Base-by-base conservation (phyloP, 2,888 invertebrate genomes). In the Harpalus rufipes region DNA sequence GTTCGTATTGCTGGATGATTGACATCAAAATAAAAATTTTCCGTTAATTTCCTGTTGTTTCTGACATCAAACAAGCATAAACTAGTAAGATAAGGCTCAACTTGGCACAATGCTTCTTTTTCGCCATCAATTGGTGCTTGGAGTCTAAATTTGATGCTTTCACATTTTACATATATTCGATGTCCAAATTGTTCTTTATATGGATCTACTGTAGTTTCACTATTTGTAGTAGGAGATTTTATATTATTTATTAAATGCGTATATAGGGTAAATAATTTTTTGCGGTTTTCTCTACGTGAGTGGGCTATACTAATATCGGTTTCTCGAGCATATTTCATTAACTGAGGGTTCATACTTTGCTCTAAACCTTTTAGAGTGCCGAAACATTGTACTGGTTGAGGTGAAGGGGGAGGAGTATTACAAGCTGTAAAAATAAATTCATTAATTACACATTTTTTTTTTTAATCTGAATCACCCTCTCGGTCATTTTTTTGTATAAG, bases 11-110 rank as follows among this genome's bases (percentile, higher is more conserved):
- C 93, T 8, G 94, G 93, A 89, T 95, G 94, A 91, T 97, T 97
- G 14, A 97, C 92, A 90, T 97, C 96, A 89, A 97, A 97, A 90
- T 97, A 95, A 92, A 98, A 98, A 91, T 97, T 97, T 90, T 98
- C 98, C 1, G 97, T 96, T 86, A 99, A 92, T 91, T 98, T 98
- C 89, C 95, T 94, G 56, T 96, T 96, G 87, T 95, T 95, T 89
- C 95, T 95, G 6, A 96, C 96, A 92, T 99, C 99, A 91, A 97
- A 99, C 61, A 99, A 91, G 84, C 97, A 96, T 87, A 99, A 91
- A 74, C 96, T 95, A 18, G 98, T 96, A 89, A 96, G 96, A 91
- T 99, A 99, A 0, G 99, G 99, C 90, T 99, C 99, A 81, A 99
- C 96, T 92, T 96, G 96, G 89, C 95, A 95, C 84, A 96, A 89